Evolutionary conservation across 2,888 invertebrate genomes (phyloP).

Genomic region (Agapostemon virescens): DNA sequence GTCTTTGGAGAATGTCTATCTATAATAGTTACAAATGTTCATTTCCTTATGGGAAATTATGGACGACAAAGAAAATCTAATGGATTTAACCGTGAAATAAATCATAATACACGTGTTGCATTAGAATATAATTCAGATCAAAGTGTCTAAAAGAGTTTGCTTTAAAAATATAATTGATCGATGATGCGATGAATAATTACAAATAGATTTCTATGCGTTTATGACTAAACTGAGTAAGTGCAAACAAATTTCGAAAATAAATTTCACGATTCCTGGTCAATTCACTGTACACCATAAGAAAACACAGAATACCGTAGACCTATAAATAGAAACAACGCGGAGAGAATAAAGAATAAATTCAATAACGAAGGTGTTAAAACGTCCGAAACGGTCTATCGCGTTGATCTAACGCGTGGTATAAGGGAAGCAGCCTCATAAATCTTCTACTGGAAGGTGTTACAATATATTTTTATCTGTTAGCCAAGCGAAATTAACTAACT

Average conservation of each 20-base stretch:
- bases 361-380: background rate
- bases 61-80: too few species aligned
- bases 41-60: too few species aligned
- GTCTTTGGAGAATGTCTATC: too few species aligned
- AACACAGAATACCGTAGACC: background rate
- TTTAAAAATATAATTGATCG: too few species aligned
- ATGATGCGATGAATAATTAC: too few species aligned
- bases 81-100: too few species aligned
- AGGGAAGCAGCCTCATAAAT: conserved; percentile 17
- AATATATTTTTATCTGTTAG: conserved; percentile 30
- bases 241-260: background rate
- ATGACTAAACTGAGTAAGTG: too few species aligned
- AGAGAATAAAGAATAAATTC: background rate
- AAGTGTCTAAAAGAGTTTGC: too few species aligned
- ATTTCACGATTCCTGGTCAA: background rate
- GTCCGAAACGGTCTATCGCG: background rate
- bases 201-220: too few species aligned
- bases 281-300: background rate
- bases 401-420: background rate
- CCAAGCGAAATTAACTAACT: conserved; percentile 24
- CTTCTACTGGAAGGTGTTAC: conserved; percentile 12
- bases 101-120: too few species aligned
- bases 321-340: background rate
- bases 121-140: too few species aligned
- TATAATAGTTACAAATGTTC: too few species aligned